These are phyloP conservation scores for Spisula subtruncata DNA, from an alignment of 2,888 invertebrate species.

Conservation along the genomic window DNA sequence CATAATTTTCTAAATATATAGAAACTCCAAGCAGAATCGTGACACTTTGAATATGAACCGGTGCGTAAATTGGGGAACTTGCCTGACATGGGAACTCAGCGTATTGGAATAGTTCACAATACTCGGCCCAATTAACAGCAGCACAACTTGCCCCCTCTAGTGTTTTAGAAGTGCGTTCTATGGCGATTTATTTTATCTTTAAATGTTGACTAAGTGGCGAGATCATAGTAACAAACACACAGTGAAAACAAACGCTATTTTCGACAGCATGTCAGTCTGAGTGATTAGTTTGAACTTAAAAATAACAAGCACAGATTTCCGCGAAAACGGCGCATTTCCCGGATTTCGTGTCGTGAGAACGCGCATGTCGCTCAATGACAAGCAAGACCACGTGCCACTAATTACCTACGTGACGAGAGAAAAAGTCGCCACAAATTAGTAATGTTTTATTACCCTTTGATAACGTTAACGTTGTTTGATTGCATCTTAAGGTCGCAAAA, in stretches of 20 bases:
- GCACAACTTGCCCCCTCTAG: neutral
- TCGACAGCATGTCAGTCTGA: neutral
- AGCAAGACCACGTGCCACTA: neutral
- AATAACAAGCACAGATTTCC: slow-evolving; percentile 21
- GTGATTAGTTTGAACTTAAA: neutral
- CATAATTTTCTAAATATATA: slow-evolving; percentile 17
- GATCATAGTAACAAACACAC: neutral
- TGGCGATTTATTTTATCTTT: neutral
- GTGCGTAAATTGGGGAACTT: slow-evolving; percentile 1
- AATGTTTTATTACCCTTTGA: neutral
- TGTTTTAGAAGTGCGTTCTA: neutral
- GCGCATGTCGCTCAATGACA: slow-evolving; percentile 6
- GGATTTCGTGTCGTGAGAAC: slow-evolving; percentile 26
- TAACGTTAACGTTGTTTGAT: slow-evolving; percentile 9
- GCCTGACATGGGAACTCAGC: neutral
- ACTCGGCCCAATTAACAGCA: neutral
- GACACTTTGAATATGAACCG: neutral
- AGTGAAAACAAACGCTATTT: neutral
- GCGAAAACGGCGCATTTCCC: slow-evolving; percentile 34
- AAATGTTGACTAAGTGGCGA: neutral
- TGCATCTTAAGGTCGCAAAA: neutral
- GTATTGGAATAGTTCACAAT: neutral
- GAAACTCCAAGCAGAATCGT: neutral
- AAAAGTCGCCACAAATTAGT: slow-evolving; percentile 23
- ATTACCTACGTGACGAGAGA: neutral